Conservation (phyloP, 92 coral and sea anemone genomes). For the Palythoa grandiflora region DNA sequence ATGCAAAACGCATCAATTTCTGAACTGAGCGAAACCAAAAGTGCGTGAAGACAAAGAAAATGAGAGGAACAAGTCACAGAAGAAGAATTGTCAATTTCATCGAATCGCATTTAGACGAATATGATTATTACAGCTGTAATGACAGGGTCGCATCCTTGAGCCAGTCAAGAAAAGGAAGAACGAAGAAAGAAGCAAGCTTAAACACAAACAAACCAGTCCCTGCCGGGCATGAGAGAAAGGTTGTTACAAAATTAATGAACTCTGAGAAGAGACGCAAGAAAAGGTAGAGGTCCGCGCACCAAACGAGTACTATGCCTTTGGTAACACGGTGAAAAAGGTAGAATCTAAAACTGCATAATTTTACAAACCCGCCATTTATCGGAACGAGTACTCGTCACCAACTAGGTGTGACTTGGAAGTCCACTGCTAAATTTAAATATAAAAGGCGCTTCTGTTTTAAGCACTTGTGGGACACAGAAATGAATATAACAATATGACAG, state of each 20-base stretch:
- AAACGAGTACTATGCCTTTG: too few relatives aligned
- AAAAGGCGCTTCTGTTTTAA: too few relatives aligned
- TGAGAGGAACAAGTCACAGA: slow-evolving; percentile 72
- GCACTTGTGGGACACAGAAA: too few relatives aligned
- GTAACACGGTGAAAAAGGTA: too few relatives aligned
- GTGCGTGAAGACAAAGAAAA: slow-evolving; percentile 16
- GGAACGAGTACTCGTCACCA: too few relatives aligned
- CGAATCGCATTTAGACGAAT: slow-evolving; percentile 84
- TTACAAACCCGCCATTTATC: too few relatives aligned
- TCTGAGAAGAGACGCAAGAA: slow-evolving; percentile 80
- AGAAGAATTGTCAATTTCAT: slow-evolving; percentile 63
- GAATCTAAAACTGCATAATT: too few relatives aligned
- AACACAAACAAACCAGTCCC: slow-evolving; percentile 89
- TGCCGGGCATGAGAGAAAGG: slow-evolving; percentile 91
- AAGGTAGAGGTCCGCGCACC: not conserved
- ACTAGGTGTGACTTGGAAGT: too few relatives aligned
- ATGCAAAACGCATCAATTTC: not conserved
- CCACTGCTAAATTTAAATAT: too few relatives aligned
- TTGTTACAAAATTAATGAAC: slow-evolving; percentile 79
- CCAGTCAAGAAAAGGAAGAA: slow-evolving; percentile 83
- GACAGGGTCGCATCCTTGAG: slow-evolving; percentile 57
- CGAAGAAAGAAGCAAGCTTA: slow-evolving; percentile 84
- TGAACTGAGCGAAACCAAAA: not conserved
- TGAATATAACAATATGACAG: too few relatives aligned
- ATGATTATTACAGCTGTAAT: slow-evolving; percentile 85